These are phyloP conservation scores for Eulemur rufifrons DNA, from an alignment of 2,113 vertebrate species.

Conservation along the genomic window DNA sequence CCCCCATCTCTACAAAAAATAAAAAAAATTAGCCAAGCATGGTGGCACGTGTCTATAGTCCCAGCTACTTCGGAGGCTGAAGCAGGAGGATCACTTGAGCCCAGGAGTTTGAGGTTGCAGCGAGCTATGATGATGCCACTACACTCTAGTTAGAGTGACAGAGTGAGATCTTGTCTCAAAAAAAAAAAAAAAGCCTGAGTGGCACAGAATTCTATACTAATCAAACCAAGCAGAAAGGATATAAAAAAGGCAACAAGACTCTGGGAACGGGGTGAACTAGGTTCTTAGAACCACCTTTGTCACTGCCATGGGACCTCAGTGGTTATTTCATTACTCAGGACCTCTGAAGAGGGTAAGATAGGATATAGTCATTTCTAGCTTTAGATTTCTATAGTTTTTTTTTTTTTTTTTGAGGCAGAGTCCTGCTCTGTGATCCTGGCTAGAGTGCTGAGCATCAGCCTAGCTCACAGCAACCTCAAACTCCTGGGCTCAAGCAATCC, in stretches of 20 bases:
- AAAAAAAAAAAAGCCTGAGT: not conserved
- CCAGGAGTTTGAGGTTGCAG: not conserved
- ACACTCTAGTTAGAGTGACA: not conserved
- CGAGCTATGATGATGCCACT: not conserved
- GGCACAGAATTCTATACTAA: not conserved
- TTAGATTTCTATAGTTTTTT: not conserved
- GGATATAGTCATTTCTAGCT: not conserved
- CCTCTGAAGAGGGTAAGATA: not conserved
- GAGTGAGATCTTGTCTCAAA: not conserved
- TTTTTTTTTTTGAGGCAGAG: too few species aligned
- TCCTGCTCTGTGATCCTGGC: too few species aligned
- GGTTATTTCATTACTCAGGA: not conserved
- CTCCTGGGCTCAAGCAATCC: too few species aligned
- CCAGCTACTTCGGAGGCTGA: not conserved
- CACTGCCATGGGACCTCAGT: not conserved
- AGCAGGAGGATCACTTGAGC: not conserved
- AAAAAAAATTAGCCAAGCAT: not conserved
- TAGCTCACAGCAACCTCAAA: too few species aligned
- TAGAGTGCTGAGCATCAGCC: too few species aligned
- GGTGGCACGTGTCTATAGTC: not conserved
- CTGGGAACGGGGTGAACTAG: not conserved
- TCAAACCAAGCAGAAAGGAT: not conserved
- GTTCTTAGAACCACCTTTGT: not conserved
- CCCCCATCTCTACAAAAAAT: not conserved
- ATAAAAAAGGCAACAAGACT: not conserved